Conservation (phyloP, 1,140 invertebrate genomes). For the Adelges cooleyi region DNA sequence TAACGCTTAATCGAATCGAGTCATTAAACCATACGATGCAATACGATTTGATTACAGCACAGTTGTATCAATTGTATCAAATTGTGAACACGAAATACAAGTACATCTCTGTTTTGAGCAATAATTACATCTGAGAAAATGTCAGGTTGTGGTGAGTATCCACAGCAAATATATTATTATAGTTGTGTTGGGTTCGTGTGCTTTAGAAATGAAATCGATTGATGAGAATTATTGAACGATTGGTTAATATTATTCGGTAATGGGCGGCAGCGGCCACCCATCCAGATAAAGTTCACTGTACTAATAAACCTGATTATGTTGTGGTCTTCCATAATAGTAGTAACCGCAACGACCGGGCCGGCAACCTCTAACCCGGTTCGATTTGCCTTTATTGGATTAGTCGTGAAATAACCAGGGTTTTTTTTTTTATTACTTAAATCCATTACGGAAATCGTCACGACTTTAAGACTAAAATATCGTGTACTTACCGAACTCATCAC, state of each 20-base stretch:
- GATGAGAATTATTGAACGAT: slow-evolving; percentile 5
- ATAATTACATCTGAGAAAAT: no score
- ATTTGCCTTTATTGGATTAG: slow-evolving; percentile 15
- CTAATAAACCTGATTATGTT: slow-evolving; percentile 15
- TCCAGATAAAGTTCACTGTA: slow-evolving; percentile 16
- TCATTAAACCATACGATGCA: no score
- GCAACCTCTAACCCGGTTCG: slow-evolving; percentile 7
- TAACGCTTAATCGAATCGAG: no score
- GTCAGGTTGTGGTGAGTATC: no score
- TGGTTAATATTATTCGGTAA: neutral
- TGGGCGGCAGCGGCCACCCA: slow-evolving; percentile 4
- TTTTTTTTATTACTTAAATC: neutral
- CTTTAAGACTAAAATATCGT: neutral
- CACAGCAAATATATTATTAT: no score
- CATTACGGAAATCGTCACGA: slow-evolving; percentile 11
- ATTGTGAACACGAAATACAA: no score
- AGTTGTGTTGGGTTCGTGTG: no score
- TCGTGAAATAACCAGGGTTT: neutral
- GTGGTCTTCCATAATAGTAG: neutral
- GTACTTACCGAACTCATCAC: no score
- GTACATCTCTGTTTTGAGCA: no score
- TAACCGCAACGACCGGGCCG: neutral
- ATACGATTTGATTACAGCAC: no score
- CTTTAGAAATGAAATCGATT: no score
- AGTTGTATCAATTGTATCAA: no score